Percentiles rank a stretch among this genome's conserved stretches.
Evolutionary conservation across 2,888 invertebrate species (phyloP).

Genomic region (Papilio protenor): DNA sequence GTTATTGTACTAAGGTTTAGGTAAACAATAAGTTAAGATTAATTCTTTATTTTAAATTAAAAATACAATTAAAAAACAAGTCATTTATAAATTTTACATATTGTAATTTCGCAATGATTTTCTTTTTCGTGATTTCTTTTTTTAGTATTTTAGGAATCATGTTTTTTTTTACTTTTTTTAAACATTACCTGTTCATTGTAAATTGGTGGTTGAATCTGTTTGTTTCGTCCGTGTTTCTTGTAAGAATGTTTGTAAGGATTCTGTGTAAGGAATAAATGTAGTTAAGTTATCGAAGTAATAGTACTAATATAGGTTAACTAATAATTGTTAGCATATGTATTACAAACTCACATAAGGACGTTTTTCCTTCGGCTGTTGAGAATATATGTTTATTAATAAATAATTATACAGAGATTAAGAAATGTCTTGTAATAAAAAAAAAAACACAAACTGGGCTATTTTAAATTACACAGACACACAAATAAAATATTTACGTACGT

Average conservation of each 20-base stretch:
- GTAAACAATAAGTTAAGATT: too few relatives aligned
- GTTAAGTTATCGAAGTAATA: too few relatives aligned
- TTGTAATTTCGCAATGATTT: too few relatives aligned
- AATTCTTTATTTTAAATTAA: too few relatives aligned
- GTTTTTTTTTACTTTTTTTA: neutral
- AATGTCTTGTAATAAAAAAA: too few relatives aligned
- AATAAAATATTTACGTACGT: too few relatives aligned
- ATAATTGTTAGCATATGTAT: neutral
- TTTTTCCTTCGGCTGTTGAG: neutral
- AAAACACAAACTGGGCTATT: too few relatives aligned
- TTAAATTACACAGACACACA: too few relatives aligned
- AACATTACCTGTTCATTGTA: neutral
- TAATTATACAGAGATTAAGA: too few relatives aligned
- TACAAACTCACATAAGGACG: neutral
- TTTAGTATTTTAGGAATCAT: neutral
- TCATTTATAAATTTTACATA: too few relatives aligned
- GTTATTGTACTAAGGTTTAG: neutral
- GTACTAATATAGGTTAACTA: too few relatives aligned
- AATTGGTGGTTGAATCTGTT: neutral
- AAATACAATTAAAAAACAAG: too few relatives aligned
- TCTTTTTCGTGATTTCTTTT: neutral
- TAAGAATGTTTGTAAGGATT: neutral
- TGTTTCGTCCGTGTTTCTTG: neutral
- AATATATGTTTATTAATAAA: neutral
- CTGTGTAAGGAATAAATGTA: neutral